These are phyloP conservation scores for Cervus canadensis DNA, from an alignment of 2,113 vertebrate genomes.

Conservation along the genomic window DNA sequence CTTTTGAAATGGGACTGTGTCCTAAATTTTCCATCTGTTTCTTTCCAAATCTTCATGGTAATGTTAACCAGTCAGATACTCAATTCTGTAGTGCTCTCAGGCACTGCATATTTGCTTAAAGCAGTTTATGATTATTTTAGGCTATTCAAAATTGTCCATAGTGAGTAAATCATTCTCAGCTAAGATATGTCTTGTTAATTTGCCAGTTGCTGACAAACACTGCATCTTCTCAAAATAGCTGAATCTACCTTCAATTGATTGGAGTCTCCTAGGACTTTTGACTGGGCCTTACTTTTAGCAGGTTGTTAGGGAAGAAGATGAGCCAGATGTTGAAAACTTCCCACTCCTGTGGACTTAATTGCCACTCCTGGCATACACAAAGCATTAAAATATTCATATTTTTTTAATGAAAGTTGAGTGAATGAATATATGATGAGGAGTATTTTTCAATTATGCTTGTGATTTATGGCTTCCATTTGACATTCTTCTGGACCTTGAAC, in stretches of 20 bases:
- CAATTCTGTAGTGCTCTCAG: background rate
- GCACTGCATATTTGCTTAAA: background rate
- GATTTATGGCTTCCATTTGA: background rate
- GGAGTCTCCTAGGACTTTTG: background rate
- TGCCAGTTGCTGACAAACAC: background rate
- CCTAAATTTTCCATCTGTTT: constrained; percentile 27
- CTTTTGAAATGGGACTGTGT: background rate
- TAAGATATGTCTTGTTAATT: background rate
- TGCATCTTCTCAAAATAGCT: constrained; percentile 20
- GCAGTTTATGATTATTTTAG: background rate
- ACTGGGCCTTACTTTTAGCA: background rate
- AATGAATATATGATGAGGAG: background rate
- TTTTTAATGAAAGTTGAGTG: background rate
- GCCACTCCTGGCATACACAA: background rate
- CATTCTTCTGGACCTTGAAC: background rate
- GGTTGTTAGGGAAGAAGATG: background rate
- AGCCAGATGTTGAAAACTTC: background rate
- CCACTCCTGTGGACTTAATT: background rate
- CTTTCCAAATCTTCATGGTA: background rate
- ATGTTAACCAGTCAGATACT: background rate
- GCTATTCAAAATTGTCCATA: background rate
- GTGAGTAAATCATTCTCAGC: background rate
- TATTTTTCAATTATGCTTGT: background rate
- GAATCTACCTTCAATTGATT: background rate
- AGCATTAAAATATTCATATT: background rate